phyloP scores from a whole-genome alignment of 2,113 vertebrate species.

The Hydrochoerus hydrochaeris region DNA sequence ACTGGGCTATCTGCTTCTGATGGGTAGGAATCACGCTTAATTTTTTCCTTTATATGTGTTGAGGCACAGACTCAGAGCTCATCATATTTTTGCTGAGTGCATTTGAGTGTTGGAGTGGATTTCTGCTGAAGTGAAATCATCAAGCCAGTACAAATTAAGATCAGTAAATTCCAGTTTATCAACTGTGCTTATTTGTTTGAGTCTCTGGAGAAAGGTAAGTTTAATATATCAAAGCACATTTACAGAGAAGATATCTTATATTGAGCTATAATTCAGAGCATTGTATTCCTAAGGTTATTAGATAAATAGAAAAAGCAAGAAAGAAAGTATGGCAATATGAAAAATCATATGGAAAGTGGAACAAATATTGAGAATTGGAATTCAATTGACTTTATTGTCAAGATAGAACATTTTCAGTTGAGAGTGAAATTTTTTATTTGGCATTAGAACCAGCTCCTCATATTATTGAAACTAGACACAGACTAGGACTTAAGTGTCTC shows the following conservation, averaged over 20 bases:
- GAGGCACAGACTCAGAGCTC: background rate
- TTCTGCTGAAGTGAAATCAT: background rate
- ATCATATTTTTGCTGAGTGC: background rate
- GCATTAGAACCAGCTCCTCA: constrained; percentile 10
- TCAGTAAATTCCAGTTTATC: background rate
- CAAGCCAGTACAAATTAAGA: background rate
- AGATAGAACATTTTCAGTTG: background rate
- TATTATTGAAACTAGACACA: background rate
- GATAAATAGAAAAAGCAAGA: background rate
- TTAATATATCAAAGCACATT: constrained; percentile 13
- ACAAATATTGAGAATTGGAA: background rate
- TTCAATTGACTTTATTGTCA: background rate
- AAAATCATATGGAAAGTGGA: background rate
- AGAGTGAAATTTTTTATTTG: constrained; percentile 11
- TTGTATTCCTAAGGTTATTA: background rate
- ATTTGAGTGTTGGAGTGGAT: background rate
- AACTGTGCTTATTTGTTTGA: background rate
- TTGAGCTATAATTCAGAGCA: constrained; percentile 18
- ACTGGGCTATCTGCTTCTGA: background rate
- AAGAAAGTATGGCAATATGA: background rate
- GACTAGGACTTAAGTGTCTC: background rate
- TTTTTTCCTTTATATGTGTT: background rate
- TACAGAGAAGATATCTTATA: background rate
- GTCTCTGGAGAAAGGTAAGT: constrained; percentile 6
- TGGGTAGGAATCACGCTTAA: background rate